Evolutionary conservation across 1,140 invertebrate species (phyloP).

Genomic region (Bombus confusus): DNA sequence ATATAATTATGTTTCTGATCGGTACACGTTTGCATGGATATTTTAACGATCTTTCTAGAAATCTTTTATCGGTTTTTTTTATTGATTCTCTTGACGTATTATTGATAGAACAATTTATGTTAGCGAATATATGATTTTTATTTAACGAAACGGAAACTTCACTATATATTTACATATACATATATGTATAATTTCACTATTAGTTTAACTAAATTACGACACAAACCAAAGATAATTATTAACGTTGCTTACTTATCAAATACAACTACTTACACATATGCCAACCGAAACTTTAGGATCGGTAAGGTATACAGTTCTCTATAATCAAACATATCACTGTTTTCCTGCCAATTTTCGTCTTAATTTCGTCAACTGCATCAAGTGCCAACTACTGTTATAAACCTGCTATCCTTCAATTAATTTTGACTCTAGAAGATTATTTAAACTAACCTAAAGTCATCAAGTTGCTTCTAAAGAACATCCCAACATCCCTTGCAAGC

Average conservation of each 20-base stretch:
- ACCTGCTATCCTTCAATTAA: too few species aligned
- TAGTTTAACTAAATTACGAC: too few species aligned
- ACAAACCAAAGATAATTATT: background rate
- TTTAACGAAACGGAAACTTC: background rate
- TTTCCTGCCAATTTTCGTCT: background rate
- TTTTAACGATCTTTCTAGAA: background rate
- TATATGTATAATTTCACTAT: background rate
- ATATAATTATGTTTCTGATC: background rate
- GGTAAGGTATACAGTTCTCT: background rate
- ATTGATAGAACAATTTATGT: too few species aligned
- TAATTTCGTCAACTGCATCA: background rate
- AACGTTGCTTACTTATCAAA: background rate
- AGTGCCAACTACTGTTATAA: too few species aligned
- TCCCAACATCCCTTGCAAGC: background rate
- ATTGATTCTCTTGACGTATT: too few species aligned
- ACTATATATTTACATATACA: too few species aligned
- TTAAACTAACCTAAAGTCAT: too few species aligned
- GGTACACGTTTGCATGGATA: background rate
- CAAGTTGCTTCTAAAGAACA: background rate
- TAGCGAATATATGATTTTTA: background rate
- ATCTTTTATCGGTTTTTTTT: background rate
- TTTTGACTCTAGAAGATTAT: too few species aligned
- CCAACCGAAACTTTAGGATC: background rate
- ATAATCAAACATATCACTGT: background rate
- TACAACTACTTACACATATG: background rate